These are phyloP conservation scores for Zygothrica quintamaculata DNA, from an alignment of 2,888 invertebrate genomes.

Conservation along the genomic window DNA sequence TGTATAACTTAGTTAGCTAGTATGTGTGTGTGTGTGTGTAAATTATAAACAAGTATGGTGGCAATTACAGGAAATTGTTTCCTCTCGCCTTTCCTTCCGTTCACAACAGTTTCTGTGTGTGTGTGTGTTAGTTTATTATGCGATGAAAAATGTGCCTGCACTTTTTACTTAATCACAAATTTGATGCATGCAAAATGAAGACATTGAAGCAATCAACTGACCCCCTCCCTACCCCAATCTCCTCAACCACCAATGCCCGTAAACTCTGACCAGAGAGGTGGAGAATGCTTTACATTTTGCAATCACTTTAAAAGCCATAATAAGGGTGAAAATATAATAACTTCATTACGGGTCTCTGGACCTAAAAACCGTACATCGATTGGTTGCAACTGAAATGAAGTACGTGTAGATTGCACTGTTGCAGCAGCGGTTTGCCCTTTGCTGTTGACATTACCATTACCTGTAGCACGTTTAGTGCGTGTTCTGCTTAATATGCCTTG, in stretches of 20 bases:
- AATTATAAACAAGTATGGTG: conserved; percentile 82
- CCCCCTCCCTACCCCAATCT: conserved; percentile 4
- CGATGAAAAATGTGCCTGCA: conserved; percentile 68
- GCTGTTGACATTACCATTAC: conserved; percentile 64
- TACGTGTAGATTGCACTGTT: conserved; percentile 16
- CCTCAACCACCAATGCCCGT: not conserved
- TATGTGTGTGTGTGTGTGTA: conserved; percentile 26
- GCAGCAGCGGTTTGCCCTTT: conserved; percentile 46
- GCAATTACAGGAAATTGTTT: conserved; percentile 83
- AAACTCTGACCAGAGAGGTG: conserved; percentile 19
- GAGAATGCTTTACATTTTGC: conserved; percentile 69
- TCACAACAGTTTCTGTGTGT: conserved; percentile 14
- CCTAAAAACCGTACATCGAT: not conserved
- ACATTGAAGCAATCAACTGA: conserved; percentile 61
- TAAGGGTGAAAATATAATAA: conserved; percentile 82
- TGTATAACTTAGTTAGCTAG: conserved; percentile 15
- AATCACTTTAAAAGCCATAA: conserved; percentile 82
- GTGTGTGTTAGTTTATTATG: conserved; percentile 56
- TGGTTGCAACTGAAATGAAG: not conserved
- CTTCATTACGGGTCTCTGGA: conserved; percentile 67
- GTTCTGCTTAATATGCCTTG: conserved; percentile 56
- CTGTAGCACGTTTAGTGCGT: conserved; percentile 50
- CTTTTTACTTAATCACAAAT: conserved; percentile 76
- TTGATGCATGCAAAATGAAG: conserved; percentile 79
- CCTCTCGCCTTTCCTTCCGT: conserved; percentile 82